These are phyloP conservation scores for Nephrotoma guestfalica DNA, from an alignment of 2,888 invertebrate genomes.

Conservation along the genomic window DNA sequence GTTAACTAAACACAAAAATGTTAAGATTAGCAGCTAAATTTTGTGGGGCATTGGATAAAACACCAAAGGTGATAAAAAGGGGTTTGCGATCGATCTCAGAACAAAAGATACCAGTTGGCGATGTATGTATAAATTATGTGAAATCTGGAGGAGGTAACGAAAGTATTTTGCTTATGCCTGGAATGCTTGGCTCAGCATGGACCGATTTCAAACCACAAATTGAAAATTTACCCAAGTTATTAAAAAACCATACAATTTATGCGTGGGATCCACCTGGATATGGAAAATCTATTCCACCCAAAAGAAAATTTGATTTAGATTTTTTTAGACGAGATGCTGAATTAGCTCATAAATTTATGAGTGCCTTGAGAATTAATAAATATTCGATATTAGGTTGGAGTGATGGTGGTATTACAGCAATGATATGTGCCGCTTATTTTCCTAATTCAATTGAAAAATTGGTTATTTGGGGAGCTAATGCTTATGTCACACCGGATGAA, in stretches of 20 bases:
- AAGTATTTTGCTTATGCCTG: slow-evolving; percentile 57
- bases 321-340: slow-evolving; percentile 65
- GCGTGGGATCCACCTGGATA: slow-evolving; percentile 83
- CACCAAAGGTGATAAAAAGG: background rate
- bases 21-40: background rate
- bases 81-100: slow-evolving; percentile 26
- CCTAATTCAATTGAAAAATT: slow-evolving; percentile 52
- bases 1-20: background rate
- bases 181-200: slow-evolving; percentile 66
- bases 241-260: slow-evolving; percentile 25
- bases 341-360: slow-evolving; percentile 54
- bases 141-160: slow-evolving; percentile 34
- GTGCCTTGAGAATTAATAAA: slow-evolving; percentile 46
- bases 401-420: slow-evolving; percentile 67
- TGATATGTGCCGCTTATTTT: slow-evolving; percentile 61
- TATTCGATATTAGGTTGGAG: slow-evolving; percentile 81
- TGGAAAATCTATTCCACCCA: slow-evolving; percentile 68
- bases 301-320: slow-evolving; percentile 49
- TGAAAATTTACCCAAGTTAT: slow-evolving; percentile 35
- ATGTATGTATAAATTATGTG: slow-evolving; percentile 44
- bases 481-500: slow-evolving; percentile 58
- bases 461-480: slow-evolving; percentile 63
- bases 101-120: slow-evolving; percentile 44
- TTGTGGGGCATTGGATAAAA: background rate
- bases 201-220: slow-evolving; percentile 72